Percentiles rank a stretch among this genome's conserved stretches.
Conservation (phyloP, 2,797 vertebrate species). For the Pangasius larnaudii region DNA sequence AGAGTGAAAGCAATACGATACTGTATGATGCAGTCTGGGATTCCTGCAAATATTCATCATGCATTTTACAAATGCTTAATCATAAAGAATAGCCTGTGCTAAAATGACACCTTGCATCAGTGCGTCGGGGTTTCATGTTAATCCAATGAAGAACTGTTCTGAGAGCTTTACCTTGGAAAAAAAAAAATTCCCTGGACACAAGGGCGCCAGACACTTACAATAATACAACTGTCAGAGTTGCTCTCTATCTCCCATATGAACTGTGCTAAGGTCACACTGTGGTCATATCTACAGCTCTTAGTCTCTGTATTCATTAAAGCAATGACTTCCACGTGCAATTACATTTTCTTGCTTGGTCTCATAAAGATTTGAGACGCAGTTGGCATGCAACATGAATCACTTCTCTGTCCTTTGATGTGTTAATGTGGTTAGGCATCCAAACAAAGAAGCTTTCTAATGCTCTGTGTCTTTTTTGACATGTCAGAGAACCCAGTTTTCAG, state of each 20-base stretch:
- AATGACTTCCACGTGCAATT: neutral
- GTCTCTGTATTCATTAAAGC: neutral
- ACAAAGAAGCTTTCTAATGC: neutral
- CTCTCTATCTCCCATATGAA: neutral
- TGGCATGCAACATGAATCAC: slow-evolving; percentile 4
- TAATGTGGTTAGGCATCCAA: slow-evolving; percentile 15
- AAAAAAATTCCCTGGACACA: slow-evolving; percentile 3
- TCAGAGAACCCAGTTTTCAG: slow-evolving; percentile 19
- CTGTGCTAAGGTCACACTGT: slow-evolving; percentile 10
- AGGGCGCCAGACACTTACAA: neutral
- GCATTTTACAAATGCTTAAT: slow-evolving; percentile 8
- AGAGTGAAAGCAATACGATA: neutral
- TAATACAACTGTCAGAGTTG: slow-evolving; percentile 2
- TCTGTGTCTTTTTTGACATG: slow-evolving; percentile 10
- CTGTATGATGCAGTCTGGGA: slow-evolving; percentile 19
- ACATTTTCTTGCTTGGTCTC: slow-evolving; percentile 1
- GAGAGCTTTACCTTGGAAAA: neutral
- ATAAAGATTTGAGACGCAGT: slow-evolving; percentile 9
- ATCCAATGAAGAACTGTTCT: slow-evolving; percentile 11
- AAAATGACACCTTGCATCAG: neutral
- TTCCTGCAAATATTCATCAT: neutral
- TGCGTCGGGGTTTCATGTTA: slow-evolving; percentile 23
- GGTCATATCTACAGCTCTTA: slow-evolving; percentile 7
- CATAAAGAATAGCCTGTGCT: neutral
- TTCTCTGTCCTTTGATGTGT: slow-evolving; percentile 19